Percentiles rank a stretch among this genome's conserved stretches.
Conservation (phyloP, 2,113 vertebrate species). For the Sardina pilchardus region DNA sequence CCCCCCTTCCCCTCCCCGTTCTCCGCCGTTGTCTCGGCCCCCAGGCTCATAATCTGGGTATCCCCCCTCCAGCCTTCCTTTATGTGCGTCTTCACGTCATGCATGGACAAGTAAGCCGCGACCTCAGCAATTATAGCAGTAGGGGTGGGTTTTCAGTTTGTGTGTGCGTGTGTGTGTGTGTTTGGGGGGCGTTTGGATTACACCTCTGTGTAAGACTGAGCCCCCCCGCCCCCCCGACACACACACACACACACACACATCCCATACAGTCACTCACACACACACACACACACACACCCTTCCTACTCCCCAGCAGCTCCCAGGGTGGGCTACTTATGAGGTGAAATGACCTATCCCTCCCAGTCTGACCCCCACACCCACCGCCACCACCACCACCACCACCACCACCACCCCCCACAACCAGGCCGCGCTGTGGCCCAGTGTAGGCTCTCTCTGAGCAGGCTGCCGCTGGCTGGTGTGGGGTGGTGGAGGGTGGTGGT, state of each 20-base stretch:
- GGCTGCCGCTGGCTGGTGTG: not conserved
- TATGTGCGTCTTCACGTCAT: conserved; percentile 16
- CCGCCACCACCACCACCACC: too few relatives aligned
- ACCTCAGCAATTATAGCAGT: conserved; percentile 24
- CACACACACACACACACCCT: not conserved
- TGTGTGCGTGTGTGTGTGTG: not conserved
- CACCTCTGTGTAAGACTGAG: not conserved
- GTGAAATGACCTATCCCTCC: conserved; percentile 72
- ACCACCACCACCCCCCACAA: conserved; percentile 49
- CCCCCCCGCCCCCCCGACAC: not conserved
- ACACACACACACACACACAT: not conserved
- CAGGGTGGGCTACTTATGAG: conserved; percentile 59
- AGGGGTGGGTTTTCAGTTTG: not conserved
- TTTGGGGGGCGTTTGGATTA: not conserved
- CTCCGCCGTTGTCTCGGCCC: too few relatives aligned
- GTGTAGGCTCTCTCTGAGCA: not conserved
- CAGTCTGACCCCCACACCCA: conserved; percentile 64
- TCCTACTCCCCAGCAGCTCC: conserved; percentile 21
- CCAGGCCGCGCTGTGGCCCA: not conserved
- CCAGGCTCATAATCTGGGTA: not conserved
- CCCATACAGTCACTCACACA: too few relatives aligned
- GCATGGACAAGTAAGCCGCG: conserved; percentile 32
- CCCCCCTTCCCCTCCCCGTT: too few relatives aligned
- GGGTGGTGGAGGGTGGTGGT: too few relatives aligned
- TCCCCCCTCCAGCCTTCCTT: not conserved